Conservation (phyloP, 2,797 vertebrate species). For the Muraenolepis orangiensis region DNA sequence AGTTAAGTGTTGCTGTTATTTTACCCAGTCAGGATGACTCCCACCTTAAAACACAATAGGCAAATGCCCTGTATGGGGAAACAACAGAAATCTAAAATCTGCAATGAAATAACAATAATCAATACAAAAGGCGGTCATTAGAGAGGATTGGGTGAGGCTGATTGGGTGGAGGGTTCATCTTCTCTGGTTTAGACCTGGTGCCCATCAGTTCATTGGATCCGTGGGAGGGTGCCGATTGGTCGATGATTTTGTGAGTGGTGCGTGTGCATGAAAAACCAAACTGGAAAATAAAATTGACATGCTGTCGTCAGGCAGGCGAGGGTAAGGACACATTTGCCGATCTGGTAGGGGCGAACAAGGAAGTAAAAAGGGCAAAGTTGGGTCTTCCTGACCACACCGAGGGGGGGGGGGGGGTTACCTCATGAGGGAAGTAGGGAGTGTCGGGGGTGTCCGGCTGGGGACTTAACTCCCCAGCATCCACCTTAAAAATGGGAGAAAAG, state of each 20-base stretch:
- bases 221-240: neutral
- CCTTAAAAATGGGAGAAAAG: conserved; percentile 73
- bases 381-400: conserved; percentile 25
- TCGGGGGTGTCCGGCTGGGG: conserved; percentile 74
- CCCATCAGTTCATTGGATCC: neutral
- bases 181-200: neutral
- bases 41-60: neutral
- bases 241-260: neutral
- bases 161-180: neutral
- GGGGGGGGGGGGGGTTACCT: conserved; percentile 69
- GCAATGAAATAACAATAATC: neutral
- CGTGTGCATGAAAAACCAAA: neutral
- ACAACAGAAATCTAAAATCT: neutral
- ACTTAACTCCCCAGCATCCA: conserved; percentile 70
- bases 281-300: neutral
- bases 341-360: conserved; percentile 10
- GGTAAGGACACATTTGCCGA: neutral
- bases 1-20: neutral
- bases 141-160: neutral
- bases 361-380: conserved; percentile 2
- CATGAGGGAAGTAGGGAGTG: conserved; percentile 71
- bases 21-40: neutral
- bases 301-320: neutral
- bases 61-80: neutral
- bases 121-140: neutral